Evolutionary conservation across 64 coral and sea anemone species (phyloP), one percentile per base, ranked within the genome.

Genomic region (Montipora foliosa): DNA sequence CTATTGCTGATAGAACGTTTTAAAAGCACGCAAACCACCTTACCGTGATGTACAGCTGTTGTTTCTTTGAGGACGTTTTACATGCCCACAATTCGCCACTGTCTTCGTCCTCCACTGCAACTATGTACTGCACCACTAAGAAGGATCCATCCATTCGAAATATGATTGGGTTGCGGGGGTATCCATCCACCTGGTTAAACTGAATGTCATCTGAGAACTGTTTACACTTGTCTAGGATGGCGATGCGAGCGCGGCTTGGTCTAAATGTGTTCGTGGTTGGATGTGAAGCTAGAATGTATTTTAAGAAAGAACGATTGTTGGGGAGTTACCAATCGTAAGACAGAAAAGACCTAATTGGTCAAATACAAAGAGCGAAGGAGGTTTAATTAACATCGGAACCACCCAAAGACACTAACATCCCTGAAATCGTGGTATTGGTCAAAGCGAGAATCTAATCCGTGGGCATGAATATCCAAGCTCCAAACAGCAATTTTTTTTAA

Each of bases 11-110:
- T 5, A 17, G 15, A 52, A 50, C 17, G 4, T 3, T 50, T 50
- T 47, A 47, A 45, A 44, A 46, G 20, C 7, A 46, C 5, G 11
- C 6, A 0, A 14, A 48, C 14, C 1, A 55, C 20, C 81, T 17
- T 67, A 83, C 81, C 57, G 81, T 67, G 37, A 83, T 13, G 44
- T 47, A 47, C 4, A 83, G 45, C 24, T 83, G 58, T 1, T 83
- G 1, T 7, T 68, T 2, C 1, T 67, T 44, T 83, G 58, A 14
- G 2, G 59, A 19, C 0, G 59, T 29, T 4, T 67, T 19, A 47
- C 90, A 91, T 5, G 46, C 49, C 90, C 90, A 91, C 3, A 83
- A 37, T 83, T 83, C 90, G 29, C 21, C 20, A 3, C 48, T 91
- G 10, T 76, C 8, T 58, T 19, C 4, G 25, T 91, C 90, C 29